Conservation (phyloP, 2,113 vertebrate species). For the Cepphus grylle region DNA sequence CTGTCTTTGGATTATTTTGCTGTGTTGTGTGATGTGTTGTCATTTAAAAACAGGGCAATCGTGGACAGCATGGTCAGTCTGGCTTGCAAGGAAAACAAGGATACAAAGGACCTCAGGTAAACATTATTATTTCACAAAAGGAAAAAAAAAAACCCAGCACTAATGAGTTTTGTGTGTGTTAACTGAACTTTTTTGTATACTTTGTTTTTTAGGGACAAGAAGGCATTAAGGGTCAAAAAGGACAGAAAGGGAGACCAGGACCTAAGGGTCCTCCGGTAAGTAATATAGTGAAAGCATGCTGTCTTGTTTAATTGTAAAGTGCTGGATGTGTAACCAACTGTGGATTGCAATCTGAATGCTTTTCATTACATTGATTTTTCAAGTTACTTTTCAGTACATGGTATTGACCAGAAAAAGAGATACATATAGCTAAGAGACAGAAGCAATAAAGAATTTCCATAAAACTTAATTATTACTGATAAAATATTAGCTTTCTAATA, state of each 20-base stretch:
- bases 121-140: not conserved
- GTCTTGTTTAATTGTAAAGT: not conserved
- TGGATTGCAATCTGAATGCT: not conserved
- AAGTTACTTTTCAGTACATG: not conserved
- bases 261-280: slow-evolving; percentile 42
- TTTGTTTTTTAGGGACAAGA: not conserved
- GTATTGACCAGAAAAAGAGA: not conserved
- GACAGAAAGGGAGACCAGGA: slow-evolving; percentile 34
- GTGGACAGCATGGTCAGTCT: not conserved
- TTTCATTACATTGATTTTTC: not conserved
- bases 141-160: not conserved
- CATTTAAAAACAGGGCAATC: not conserved
- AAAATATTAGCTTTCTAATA: not conserved
- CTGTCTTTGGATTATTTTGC: not conserved
- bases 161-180: not conserved
- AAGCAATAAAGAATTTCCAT: not conserved
- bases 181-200: not conserved
- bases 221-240: slow-evolving; percentile 44
- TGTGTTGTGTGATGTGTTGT: not conserved
- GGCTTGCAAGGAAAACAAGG: slow-evolving; percentile 25
- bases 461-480: not conserved
- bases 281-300: not conserved
- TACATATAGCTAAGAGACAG: not conserved
- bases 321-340: not conserved
- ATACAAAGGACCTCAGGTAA: slow-evolving; percentile 47